Percentiles rank a stretch among this genome's conserved stretches.
Evolutionary conservation across 2,797 vertebrate species (phyloP).

Genomic region (Mus spretus): DNA sequence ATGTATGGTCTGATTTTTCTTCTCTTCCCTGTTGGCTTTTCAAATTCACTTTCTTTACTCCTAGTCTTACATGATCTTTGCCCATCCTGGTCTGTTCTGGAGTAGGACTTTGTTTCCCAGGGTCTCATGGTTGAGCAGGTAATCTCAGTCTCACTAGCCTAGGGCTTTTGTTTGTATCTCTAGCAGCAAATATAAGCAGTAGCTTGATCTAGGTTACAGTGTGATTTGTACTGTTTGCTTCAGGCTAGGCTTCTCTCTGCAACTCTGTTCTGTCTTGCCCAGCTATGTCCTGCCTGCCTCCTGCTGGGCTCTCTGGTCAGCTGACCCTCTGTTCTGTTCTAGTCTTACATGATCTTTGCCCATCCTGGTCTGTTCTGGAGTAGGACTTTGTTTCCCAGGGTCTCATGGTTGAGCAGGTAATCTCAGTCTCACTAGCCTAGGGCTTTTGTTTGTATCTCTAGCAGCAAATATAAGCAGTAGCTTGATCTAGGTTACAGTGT

Average conservation of each 20-base stretch:
- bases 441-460: neutral
- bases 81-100: neutral
- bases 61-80: neutral
- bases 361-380: neutral
- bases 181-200: neutral
- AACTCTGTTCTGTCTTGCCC: neutral
- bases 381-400: neutral
- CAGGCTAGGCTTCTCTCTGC: neutral
- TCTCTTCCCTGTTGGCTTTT: neutral
- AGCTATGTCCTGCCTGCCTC: neutral
- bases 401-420: neutral
- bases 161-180: neutral
- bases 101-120: neutral
- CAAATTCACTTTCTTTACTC: neutral
- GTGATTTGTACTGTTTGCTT: neutral
- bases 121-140: neutral
- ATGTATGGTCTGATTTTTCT: slow-evolving; percentile 32
- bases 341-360: too few species aligned
- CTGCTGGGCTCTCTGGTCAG: neutral
- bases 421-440: neutral
- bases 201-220: accelerated
- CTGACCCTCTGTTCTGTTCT: neutral
- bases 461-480: neutral
- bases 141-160: neutral
- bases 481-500: accelerated